Base-by-base conservation (phyloP, 2,113 vertebrate species). In the Anhinga rufa region DNA sequence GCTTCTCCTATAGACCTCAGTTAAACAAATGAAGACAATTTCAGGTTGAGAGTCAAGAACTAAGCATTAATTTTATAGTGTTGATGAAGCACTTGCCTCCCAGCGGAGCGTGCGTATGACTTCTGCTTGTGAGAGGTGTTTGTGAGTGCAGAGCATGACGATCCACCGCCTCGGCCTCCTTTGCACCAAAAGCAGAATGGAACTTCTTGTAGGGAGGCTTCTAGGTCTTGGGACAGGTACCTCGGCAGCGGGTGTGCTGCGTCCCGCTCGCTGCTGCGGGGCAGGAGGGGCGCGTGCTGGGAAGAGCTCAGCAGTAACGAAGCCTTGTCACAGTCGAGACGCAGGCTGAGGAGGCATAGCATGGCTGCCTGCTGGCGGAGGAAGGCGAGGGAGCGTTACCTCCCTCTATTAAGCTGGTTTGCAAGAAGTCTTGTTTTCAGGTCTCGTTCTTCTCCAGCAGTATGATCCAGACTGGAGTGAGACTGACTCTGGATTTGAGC, bases 241-340 rank as follows among this genome's bases (percentile, higher is more conserved):
- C 4, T 31, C 40, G 51, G 40, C 18, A 40, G 29, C 1, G 21
- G 12, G 17, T 38, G 34, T 48, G 66, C 60, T 72, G 42, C 2
- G 1, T 79, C 25, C 61, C 0, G 3, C 34, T 29, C 16, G n/a
- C n/a, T 55, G 68, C 57, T 40, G 66, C 1, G 9, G 57, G 38
- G 17, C 44, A 4, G 61, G n/a, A 38, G 26, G 11, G 17, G 51
- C 10, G 7, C 44, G 31, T 48, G 32, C 60, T 26, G 55, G 62
- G 22, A 7, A 3, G 3, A 38, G 40, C 69, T 76, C 28, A 36
- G 84, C 38, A 29, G 25, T 6, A 10, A 12, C 2, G 3, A 62
- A 79, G 57, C 22, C 11, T 25, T 22, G 21, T 49, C 12, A 5
- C 18, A 8, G 1, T 1, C 1, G 6, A 34, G 36, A 9, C 0